Evolutionary conservation across 2,888 invertebrate species (phyloP).

Genomic region (Eudasyphora cyanicolor): DNA sequence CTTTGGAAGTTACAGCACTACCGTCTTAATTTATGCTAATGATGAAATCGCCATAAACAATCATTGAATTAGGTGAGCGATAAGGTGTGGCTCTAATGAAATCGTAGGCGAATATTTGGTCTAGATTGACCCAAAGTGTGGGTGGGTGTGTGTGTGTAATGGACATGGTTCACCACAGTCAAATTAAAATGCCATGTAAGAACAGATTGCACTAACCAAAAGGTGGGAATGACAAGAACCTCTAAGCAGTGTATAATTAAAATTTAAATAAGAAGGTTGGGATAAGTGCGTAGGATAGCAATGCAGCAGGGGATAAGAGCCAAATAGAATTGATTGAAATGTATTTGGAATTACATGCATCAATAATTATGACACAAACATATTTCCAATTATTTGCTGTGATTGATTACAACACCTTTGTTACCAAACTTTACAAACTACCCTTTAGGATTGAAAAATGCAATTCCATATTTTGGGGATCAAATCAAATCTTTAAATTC

Average conservation of each 20-base stretch:
- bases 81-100: neutral
- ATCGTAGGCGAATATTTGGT: neutral
- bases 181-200: neutral
- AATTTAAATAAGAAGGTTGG: no score
- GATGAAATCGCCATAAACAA: neutral
- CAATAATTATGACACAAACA: no score
- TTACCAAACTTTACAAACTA: neutral
- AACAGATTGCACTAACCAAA: neutral
- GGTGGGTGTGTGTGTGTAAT: neutral
- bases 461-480: neutral
- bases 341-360: no score
- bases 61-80: neutral
- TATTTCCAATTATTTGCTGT: no score
- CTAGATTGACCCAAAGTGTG: neutral
- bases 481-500: neutral
- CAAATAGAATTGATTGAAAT: no score
- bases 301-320: no score
- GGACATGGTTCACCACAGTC: no score
- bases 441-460: neutral
- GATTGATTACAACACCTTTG: neutral
- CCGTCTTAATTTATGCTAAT: slow-evolving; percentile 25
- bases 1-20: neutral
- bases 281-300: no score
- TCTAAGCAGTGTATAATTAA: neutral
- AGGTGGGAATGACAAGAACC: neutral